phyloP scores from a whole-genome alignment of 2,888 invertebrate species.

The Ormyrus pomaceus region DNA sequence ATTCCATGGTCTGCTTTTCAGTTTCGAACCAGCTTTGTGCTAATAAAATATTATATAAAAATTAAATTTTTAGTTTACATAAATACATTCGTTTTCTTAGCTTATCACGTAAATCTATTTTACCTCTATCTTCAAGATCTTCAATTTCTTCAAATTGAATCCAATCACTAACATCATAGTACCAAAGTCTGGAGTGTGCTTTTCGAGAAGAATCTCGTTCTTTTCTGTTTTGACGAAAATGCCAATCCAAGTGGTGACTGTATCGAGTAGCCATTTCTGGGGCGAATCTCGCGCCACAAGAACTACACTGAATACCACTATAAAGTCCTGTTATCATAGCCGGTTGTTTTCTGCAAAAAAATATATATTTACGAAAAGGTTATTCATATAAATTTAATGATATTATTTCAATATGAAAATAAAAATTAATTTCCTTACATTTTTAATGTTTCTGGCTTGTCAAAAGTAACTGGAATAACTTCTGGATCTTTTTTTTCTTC shows the following conservation, averaged over 20 bases:
- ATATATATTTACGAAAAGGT: neutral
- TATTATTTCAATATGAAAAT: constrained; percentile 28
- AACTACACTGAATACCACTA: constrained; percentile 96
- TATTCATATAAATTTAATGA: neutral
- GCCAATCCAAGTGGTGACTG: constrained; percentile 98
- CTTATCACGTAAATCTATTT: constrained; percentile 46
- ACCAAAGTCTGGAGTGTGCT: constrained; percentile 92
- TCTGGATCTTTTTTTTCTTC: constrained; percentile 69
- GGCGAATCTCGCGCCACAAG: constrained; percentile 96
- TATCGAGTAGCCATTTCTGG: constrained; percentile 93
- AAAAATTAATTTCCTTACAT: constrained; percentile 76
- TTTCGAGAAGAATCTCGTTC: constrained; percentile 91
- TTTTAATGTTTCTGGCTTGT: constrained; percentile 85
- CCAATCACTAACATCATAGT: constrained; percentile 94
- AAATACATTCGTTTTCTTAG: neutral
- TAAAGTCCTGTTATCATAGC: constrained; percentile 85
- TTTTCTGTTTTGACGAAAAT: constrained; percentile 94
- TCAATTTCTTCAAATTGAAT: constrained; percentile 95
- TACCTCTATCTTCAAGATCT: constrained; percentile 91
- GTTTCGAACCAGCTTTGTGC: constrained; percentile 93
- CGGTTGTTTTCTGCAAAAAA: constrained; percentile 81
- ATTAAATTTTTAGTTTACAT: neutral
- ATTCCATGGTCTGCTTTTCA: constrained; percentile 79
- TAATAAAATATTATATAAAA: constrained; percentile 66
- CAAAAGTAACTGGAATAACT: constrained; percentile 82